These are phyloP conservation scores for Phalacrocorax carbo DNA, from an alignment of 2,113 vertebrate species.

Conservation along the genomic window DNA sequence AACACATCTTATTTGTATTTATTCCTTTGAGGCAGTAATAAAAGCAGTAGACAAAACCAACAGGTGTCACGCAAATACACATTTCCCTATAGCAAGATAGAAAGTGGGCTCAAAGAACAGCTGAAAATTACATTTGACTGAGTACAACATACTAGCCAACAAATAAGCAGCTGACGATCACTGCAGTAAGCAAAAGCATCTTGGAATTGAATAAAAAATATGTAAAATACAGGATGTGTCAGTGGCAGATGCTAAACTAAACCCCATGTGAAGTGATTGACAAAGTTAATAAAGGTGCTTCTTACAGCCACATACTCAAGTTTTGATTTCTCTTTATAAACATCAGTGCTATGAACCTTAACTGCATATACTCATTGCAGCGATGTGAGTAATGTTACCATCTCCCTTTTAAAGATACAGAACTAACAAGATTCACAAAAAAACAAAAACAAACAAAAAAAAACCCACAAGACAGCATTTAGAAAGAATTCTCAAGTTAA, in stretches of 20 bases:
- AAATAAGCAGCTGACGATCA: neutral
- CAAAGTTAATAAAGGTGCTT: neutral
- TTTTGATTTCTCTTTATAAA: neutral
- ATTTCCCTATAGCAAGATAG: neutral
- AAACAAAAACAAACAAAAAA: neutral
- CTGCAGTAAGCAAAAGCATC: neutral
- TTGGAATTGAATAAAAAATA: neutral
- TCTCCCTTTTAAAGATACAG: neutral
- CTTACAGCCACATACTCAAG: neutral
- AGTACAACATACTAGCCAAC: neutral
- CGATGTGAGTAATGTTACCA: neutral
- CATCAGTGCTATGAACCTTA: neutral
- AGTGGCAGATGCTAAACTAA: neutral
- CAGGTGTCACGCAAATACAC: neutral
- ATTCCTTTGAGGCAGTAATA: neutral
- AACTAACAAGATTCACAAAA: neutral
- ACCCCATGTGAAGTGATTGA: neutral
- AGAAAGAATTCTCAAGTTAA: neutral
- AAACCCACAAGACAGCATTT: neutral
- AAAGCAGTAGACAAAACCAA: neutral
- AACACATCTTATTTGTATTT: neutral
- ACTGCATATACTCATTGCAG: neutral
- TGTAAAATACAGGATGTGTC: neutral
- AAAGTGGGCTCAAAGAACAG: neutral
- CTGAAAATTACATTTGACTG: neutral